Evolutionary conservation across 2,797 vertebrate genomes (phyloP).

Genomic region (Staurois parvus): DNA sequence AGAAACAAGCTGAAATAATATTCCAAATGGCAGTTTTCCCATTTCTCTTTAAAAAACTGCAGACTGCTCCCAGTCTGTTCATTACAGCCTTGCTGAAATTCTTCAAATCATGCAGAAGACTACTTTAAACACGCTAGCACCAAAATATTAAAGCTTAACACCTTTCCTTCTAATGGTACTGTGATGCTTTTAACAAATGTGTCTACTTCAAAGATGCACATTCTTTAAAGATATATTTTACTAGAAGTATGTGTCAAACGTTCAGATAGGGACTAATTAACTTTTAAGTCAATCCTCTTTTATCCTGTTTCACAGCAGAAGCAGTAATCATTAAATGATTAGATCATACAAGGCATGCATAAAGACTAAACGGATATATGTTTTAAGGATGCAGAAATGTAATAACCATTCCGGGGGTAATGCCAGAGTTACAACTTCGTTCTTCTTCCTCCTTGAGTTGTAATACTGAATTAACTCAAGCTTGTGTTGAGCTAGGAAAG

Average conservation of each 20-base stretch:
- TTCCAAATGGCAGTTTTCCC: conserved; percentile 45
- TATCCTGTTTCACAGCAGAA: conserved; percentile 25
- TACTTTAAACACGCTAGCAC: conserved; percentile 36
- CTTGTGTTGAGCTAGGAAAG: conserved; percentile 12
- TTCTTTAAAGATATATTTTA: conserved; percentile 13
- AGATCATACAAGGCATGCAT: conserved; percentile 7
- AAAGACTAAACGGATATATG: conserved; percentile 36
- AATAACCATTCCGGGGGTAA: conserved; percentile 33
- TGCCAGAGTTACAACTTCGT: background rate
- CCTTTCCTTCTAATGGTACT: conserved; percentile 30
- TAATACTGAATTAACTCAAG: conserved; percentile 51
- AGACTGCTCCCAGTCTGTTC: conserved; percentile 15
- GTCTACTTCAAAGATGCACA: background rate
- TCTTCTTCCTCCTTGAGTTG: conserved; percentile 2
- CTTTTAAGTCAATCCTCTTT: conserved; percentile 8
- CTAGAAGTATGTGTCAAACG: conserved; percentile 28
- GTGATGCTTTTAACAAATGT: conserved; percentile 12
- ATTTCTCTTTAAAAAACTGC: conserved; percentile 22
- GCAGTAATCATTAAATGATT: conserved; percentile 13
- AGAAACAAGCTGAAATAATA: conserved; percentile 50
- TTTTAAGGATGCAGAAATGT: conserved; percentile 26
- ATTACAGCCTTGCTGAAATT: conserved; percentile 38
- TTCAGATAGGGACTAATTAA: conserved; percentile 15
- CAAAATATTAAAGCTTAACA: conserved; percentile 49
- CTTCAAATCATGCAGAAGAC: conserved; percentile 21